Conservation (phyloP, 2,888 invertebrate genomes). For the Pegoplata infirma region DNA sequence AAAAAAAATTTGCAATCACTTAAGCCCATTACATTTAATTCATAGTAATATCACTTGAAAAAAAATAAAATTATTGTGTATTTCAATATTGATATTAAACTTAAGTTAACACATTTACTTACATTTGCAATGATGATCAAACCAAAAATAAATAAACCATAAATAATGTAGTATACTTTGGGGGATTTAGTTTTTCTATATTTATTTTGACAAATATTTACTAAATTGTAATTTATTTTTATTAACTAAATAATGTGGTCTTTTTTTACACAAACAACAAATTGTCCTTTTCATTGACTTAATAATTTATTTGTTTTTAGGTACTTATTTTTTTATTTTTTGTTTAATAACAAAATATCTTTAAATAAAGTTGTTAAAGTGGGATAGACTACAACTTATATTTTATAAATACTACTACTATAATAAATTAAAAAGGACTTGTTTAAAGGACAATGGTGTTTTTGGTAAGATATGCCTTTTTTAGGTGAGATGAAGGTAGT, state of each 20-base stretch:
- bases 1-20: too few species aligned
- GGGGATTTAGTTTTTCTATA: constrained; percentile 11
- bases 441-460: neutral
- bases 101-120: neutral
- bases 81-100: too few species aligned
- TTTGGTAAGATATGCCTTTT: constrained; percentile 34
- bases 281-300: constrained; percentile 14
- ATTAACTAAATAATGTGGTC: constrained; percentile 45
- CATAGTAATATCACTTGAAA: too few species aligned
- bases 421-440: neutral
- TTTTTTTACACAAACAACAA: constrained; percentile 42
- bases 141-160: constrained; percentile 29
- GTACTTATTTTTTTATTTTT: constrained; percentile 37
- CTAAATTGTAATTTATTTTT: constrained; percentile 20
- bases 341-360: constrained; percentile 16
- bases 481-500: neutral
- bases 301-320: constrained; percentile 25
- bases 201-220: constrained; percentile 39
- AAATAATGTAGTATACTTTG: constrained; percentile 15
- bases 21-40: too few species aligned
- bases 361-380: constrained; percentile 32
- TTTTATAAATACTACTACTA: too few species aligned
- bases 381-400: constrained; percentile 18
- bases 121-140: constrained; percentile 10
- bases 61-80: too few species aligned